Evolutionary conservation across 2,888 invertebrate species (phyloP).

Genomic region (Aradus depressus): DNA sequence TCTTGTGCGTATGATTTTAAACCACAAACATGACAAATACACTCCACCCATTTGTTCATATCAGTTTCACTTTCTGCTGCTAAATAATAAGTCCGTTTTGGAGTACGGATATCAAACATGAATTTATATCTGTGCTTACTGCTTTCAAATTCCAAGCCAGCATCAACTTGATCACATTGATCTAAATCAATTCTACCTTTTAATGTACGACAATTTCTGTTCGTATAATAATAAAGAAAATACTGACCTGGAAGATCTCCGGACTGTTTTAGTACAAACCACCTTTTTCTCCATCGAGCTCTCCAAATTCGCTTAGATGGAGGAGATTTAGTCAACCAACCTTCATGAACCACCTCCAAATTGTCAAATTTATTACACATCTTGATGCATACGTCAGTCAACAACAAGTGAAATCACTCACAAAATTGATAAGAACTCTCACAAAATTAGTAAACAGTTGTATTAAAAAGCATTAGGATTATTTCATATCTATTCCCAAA

Average conservation of each 20-base stretch:
- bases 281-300: slow-evolving; percentile 90
- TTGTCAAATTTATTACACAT: slow-evolving; percentile 31
- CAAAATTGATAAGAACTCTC: too few relatives aligned
- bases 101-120: slow-evolving; percentile 83
- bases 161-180: slow-evolving; percentile 90
- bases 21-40: slow-evolving; percentile 85
- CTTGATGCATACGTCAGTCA: too few relatives aligned
- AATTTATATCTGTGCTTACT: slow-evolving; percentile 68
- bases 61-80: slow-evolving; percentile 85
- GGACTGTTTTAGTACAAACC: slow-evolving; percentile 84
- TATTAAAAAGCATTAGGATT: too few relatives aligned
- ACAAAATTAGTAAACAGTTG: too few relatives aligned
- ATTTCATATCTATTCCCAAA: too few relatives aligned
- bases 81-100: slow-evolving; percentile 79
- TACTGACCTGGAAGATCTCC: slow-evolving; percentile 90
- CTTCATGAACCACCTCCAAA: slow-evolving; percentile 67
- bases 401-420: too few relatives aligned
- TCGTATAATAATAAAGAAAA: slow-evolving; percentile 86
- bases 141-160: slow-evolving; percentile 72
- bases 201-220: slow-evolving; percentile 68
- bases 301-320: slow-evolving; percentile 84
- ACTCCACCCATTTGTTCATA: slow-evolving; percentile 92
- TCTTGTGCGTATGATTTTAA: slow-evolving; percentile 59
- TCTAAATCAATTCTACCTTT: slow-evolving; percentile 88
- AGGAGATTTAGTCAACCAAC: slow-evolving; percentile 93